Base-by-base conservation (phyloP, 2,888 invertebrate genomes). In the Acrobasis consociella region DNA sequence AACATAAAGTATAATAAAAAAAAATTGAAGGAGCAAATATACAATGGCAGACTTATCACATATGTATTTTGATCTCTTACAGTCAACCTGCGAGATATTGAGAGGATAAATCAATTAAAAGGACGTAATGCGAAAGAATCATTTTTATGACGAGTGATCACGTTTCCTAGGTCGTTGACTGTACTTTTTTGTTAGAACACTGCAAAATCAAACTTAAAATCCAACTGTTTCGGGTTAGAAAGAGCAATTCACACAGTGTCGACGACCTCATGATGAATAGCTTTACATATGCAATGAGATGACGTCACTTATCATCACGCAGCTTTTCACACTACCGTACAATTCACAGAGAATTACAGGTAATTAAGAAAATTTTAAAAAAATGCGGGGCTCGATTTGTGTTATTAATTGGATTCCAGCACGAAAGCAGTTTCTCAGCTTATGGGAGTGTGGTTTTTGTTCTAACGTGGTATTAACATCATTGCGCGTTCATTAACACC, bases 231-330 rank as follows among this genome's bases (percentile, higher is more conserved):
- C 56, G 67, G 56, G 55, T 55, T 39, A 42, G 42, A 56, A 56
- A 42, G 42, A 56, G 42, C 42, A 16, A 55, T 38, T 55, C 55
- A 38, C 55, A 55, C 15, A 38, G 16, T 39, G 62, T 65, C 66
- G 66, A 64, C 62, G 66, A 66, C 66, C 66, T 51, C 60, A 62
- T 67, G 56, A 66, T 64, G 49, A 51, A 67, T 66, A 64, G 71
- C 75, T 74, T 75, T 75, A 72, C 72, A 74, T 76, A 74, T 66
- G 62, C 68, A 76, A 76, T 74, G 68, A 78, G 74, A 76, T 79
- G 78, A 80, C 76, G 75, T 78, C 78, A 78, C 50, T 62, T 58
- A 56, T 61, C 64, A 69, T 65, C 78, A 51, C 51, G n/a, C 60
- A 39, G 53, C 78, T 81, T 81, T 82, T 78, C 69, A 76, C 68